Base-by-base conservation (phyloP, 1,140 invertebrate species). In the Rhagoletis pomonella region DNA sequence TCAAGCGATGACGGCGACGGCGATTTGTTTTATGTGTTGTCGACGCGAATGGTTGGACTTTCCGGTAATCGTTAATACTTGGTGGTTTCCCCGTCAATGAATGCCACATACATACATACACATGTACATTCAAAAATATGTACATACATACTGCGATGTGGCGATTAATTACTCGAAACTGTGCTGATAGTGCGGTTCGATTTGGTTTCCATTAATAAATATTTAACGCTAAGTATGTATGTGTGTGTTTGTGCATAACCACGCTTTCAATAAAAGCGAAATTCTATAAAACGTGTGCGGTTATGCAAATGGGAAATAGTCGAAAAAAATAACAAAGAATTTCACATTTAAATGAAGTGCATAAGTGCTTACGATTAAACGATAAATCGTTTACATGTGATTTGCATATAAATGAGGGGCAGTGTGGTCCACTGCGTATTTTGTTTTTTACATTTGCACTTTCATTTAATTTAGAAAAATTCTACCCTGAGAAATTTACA, bases 201-300 rank as follows among this genome's bases (percentile, higher is more conserved):
- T 73, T 73, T 10, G 42, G 44, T 17, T 73, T 73, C 67, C 42
- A 73, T 73, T 39, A 73, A 73, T 44, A 73, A 73, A 4, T 42
- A 17, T 73, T 73, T n/a, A 73, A 73, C 44, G 67, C 17, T 44
- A 47, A 73, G 17, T 5, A n/a, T 14, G 44, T 47, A 17, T 47
- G 4, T 7, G 29, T 69, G 14, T 14, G 29, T 65, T 4, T 14
- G 17, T 62, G 17, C 60, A 62, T 62, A n/a, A 0, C 10, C 17
- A 62, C 17, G 17, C 60, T 4, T 62, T 14, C 12, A 29, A 67
- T 4, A 39, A 19, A 67, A 67, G 44, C 47, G 73, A 55, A 81
- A 55, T 81, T 12, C 73, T 81, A 7, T 81, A 81, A 81, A 81
- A 81, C 73, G 73, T 81, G 73, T n/a, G 2, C 73, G 17, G 4